These are phyloP conservation scores for Xiphophorus couchianus DNA, from an alignment of 2,113 vertebrate genomes.

Conservation along the genomic window DNA sequence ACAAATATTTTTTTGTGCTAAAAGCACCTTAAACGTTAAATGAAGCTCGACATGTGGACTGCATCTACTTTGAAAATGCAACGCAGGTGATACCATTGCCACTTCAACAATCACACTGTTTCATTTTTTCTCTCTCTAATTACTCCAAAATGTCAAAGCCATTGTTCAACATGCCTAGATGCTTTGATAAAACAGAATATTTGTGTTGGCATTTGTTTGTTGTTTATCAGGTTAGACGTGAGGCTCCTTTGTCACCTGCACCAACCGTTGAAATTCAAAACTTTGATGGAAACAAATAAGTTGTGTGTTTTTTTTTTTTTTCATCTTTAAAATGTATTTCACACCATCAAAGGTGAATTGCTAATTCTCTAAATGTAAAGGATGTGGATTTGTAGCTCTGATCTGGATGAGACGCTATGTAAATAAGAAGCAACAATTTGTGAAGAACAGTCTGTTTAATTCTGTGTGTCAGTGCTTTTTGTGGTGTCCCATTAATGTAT, in stretches of 20 bases:
- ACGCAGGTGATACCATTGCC: conserved; percentile 1
- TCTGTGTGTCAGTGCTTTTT: not conserved
- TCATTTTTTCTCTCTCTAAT: conserved; percentile 11
- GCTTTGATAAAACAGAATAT: conserved; percentile 32
- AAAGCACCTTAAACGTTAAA: conserved; percentile 18
- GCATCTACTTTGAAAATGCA: conserved; percentile 27
- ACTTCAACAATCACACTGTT: not conserved
- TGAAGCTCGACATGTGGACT: conserved; percentile 33
- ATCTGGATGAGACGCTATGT: not conserved
- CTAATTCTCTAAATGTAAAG: not conserved
- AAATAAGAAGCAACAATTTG: not conserved
- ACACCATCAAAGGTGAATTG: conserved; percentile 25
- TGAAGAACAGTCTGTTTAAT: not conserved
- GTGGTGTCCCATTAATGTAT: not conserved
- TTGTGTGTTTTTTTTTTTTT: not conserved
- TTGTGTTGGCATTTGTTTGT: conserved; percentile 36
- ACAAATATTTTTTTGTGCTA: conserved; percentile 2
- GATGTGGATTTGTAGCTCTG: not conserved
- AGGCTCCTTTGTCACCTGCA: conserved; percentile 23
- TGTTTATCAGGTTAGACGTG: conserved; percentile 51
- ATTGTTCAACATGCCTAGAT: conserved; percentile 32
- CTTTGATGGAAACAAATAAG: not conserved
- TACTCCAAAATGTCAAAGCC: conserved; percentile 30
- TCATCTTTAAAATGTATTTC: not conserved
- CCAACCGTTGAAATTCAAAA: conserved; percentile 17